Percentiles rank a stretch among this genome's conserved stretches.
Conservation (phyloP, 2,797 vertebrate genomes). For the Toxotes lorentzi region DNA sequence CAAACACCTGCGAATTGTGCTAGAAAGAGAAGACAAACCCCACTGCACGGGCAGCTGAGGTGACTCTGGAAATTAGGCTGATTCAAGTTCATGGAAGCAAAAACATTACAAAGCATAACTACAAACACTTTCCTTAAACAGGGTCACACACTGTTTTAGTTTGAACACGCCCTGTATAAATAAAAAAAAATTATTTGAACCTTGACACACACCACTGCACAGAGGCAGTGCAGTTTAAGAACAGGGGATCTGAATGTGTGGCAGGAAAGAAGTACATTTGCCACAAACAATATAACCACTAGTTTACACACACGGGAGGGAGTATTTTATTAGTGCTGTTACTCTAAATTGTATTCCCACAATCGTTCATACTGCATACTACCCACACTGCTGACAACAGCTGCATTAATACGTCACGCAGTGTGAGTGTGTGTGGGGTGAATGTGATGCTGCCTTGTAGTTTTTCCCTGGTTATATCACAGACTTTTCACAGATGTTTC, state of each 20-base stretch:
- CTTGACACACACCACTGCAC: neutral
- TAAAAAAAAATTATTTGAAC: neutral
- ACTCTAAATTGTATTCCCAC: neutral
- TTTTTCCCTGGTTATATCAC: neutral
- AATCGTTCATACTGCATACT: neutral
- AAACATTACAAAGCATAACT: neutral
- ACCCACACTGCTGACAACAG: neutral
- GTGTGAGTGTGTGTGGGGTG: neutral
- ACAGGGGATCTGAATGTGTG: neutral
- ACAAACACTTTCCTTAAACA: neutral
- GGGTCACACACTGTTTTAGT: neutral
- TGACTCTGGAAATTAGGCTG: slow-evolving; percentile 49
- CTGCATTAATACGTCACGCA: neutral
- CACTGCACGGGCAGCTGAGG: slow-evolving; percentile 41
- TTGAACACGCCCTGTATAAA: too few species aligned
- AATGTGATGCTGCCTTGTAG: neutral
- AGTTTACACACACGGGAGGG: too few species aligned
- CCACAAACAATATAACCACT: neutral
- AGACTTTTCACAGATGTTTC: neutral
- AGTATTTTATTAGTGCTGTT: too few species aligned
- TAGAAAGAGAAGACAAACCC: slow-evolving; percentile 8
- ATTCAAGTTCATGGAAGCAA: slow-evolving; percentile 14
- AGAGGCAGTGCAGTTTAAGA: neutral
- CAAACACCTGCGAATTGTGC: slow-evolving; percentile 4
- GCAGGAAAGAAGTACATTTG: neutral